These are phyloP conservation scores for Drosophila tripunctata DNA, from an alignment of 2,888 invertebrate species.

Conservation along the genomic window DNA sequence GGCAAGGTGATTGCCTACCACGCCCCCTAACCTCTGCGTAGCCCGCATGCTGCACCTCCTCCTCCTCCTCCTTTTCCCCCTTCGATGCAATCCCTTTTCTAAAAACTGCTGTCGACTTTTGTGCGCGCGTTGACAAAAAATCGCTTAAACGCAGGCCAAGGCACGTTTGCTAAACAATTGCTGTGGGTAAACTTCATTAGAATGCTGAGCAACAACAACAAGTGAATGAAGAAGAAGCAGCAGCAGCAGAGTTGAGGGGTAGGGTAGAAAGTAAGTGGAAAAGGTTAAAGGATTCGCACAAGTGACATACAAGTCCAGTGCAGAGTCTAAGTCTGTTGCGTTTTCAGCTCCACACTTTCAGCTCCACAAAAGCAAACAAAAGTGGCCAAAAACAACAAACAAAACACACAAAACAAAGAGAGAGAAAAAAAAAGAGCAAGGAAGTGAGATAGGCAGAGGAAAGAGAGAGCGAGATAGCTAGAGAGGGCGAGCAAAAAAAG, in stretches of 20 bases:
- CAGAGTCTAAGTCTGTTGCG: constrained; percentile 27
- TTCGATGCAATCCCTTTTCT: background rate
- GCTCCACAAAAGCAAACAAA: constrained; percentile 40
- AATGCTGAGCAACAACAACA: constrained; percentile 60
- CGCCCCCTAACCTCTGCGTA: too few species aligned
- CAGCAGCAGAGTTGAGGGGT: background rate
- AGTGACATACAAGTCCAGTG: constrained; percentile 65
- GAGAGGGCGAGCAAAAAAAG: constrained; percentile 12
- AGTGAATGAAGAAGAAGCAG: constrained; percentile 4
- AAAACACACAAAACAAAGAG: background rate
- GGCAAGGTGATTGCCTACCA: background rate
- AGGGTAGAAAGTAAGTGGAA: background rate
- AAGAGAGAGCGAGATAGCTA: background rate
- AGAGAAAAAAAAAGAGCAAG: background rate
- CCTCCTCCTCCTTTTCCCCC: background rate
- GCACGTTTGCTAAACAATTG: constrained; percentile 83
- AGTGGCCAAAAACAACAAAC: background rate
- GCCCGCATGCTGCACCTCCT: too few species aligned
- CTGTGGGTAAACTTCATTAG: constrained; percentile 83
- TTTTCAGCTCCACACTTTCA: constrained; percentile 14
- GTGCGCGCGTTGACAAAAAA: constrained; percentile 78
- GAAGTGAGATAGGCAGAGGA: background rate
- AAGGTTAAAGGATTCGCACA: constrained; percentile 45
- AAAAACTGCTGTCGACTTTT: constrained; percentile 61
- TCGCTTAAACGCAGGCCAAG: constrained; percentile 80